Evolutionary conservation across 2,888 invertebrate genomes (phyloP).

Genomic region (Pseudococcus viburni): DNA sequence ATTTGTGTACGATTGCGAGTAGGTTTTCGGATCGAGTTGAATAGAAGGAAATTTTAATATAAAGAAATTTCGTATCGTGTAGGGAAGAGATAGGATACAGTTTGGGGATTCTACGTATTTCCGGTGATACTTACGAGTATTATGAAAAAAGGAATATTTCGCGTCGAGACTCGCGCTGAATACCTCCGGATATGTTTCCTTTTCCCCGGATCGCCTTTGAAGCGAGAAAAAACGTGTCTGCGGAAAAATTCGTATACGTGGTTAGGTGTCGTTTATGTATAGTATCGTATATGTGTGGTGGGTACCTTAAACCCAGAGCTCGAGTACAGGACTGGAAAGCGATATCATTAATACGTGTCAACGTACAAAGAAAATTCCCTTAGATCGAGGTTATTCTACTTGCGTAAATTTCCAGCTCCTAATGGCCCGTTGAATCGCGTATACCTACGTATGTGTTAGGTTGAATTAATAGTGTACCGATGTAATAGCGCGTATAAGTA

Average conservation of each 20-base stretch:
- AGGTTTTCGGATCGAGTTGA: no score
- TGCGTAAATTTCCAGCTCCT: neutral
- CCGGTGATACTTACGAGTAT: neutral
- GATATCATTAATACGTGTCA: slow-evolving; percentile 46
- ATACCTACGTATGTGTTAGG: neutral
- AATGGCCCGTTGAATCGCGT: slow-evolving; percentile 11
- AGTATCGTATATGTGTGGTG: neutral
- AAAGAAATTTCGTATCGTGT: neutral
- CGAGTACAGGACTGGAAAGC: neutral
- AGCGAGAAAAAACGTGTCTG: neutral
- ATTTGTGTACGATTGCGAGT: no score
- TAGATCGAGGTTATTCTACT: neutral
- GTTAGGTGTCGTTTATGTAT: neutral
- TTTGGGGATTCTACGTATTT: neutral
- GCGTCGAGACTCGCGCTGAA: neutral
- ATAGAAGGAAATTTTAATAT: neutral
- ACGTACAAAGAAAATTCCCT: slow-evolving; percentile 18
- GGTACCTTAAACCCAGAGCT: neutral
- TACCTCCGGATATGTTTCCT: neutral
- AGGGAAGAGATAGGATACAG: neutral
- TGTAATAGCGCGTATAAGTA: neutral
- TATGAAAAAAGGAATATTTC: neutral
- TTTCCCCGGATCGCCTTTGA: neutral
- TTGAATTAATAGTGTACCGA: neutral
- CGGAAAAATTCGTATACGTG: neutral